A percentile compares a stretch with the other conserved stretches of the same genome.
phyloP scores from a whole-genome alignment of 1,140 invertebrate genomes.

The Drosophila azteca region DNA sequence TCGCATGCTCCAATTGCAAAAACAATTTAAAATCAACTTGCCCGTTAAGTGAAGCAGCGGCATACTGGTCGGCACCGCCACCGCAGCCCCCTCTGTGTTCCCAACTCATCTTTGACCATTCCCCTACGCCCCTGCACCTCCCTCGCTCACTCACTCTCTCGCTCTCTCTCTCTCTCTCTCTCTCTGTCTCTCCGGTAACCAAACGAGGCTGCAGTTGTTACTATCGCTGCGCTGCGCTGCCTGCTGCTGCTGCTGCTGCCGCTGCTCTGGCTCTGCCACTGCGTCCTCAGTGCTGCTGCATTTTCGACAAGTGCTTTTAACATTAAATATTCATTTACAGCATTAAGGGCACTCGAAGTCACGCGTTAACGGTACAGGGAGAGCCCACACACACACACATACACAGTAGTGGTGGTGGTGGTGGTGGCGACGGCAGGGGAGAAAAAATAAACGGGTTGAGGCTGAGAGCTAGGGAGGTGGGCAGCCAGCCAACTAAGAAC shows the following conservation, averaged over 20 bases:
- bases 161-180: no score
- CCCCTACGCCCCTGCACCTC: not conserved
- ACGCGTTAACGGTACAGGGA: conserved; percentile 74
- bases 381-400: conserved; percentile 29
- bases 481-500: conserved; percentile 54
- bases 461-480: no score
- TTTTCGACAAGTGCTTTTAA: conserved; percentile 82
- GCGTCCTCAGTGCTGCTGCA: conserved; percentile 61
- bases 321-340: conserved; percentile 83
- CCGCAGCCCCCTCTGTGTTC: conserved; percentile 2
- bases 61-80: conserved; percentile 26
- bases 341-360: conserved; percentile 82
- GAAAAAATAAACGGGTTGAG: conserved; percentile 7
- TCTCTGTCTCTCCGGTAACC: conserved; percentile 28
- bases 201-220: conserved; percentile 49
- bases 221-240: not conserved
- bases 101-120: conserved; percentile 3
- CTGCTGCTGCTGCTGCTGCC: conserved; percentile 38
- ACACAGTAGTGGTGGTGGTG: conserved; percentile 9
- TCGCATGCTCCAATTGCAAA: conserved; percentile 82
- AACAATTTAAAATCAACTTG: conserved; percentile 82
- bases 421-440: conserved; percentile 1
- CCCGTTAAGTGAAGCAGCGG: conserved; percentile 78
- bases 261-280: conserved; percentile 31
- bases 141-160: not conserved